Base-by-base conservation (phyloP, 2,113 vertebrate genomes). In the Engraulis encrasicolus region DNA sequence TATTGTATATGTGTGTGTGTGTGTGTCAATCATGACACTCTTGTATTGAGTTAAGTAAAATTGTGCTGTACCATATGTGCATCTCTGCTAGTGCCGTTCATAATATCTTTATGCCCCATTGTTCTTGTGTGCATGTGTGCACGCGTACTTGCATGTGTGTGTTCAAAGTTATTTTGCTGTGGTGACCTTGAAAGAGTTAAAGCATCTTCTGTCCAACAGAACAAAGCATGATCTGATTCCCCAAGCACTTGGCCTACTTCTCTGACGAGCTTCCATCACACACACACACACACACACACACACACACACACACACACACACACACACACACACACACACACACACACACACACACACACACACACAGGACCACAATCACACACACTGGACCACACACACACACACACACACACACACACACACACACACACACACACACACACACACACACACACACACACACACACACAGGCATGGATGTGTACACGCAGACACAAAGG, bases 401-500 rank as follows among this genome's bases (percentile, higher is more conserved):
- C n/a, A 12, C n/a, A 27, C 58, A 52, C 77, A 78, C 77, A 78
- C 77, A 38, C 77, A 78, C 77, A 78, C 77, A 78, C 77, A 78
- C 34, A 78, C 74, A 78, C 74, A 79, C 27, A 40, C 50, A 82
- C 79, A 52, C 54, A 34, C 17, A 49, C 49, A 36, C 19, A 78
- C 36, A 38, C 78, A 82, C 81, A 74, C 58, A 82, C 37, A 74
- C 27, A 82, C 50, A 58, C 50, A 83, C 54, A 49, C 23, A 52
- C 20, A 49, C 79, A 66, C 71, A 78, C 11, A 71, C 20, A 23
- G n/a, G n/a, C n/a, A n/a, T n/a, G n/a, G n/a, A n/a, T n/a, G n/a
- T n/a, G n/a, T n/a, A 17, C 3, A 66, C 18, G 37, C 81, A 71
- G 12, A 78, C 66, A 78, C 61, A n/a, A n/a, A n/a, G n/a, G n/a